These are phyloP conservation scores for Hyperoplus immaculatus DNA, from an alignment of 2,797 vertebrate species.

Conservation along the genomic window DNA sequence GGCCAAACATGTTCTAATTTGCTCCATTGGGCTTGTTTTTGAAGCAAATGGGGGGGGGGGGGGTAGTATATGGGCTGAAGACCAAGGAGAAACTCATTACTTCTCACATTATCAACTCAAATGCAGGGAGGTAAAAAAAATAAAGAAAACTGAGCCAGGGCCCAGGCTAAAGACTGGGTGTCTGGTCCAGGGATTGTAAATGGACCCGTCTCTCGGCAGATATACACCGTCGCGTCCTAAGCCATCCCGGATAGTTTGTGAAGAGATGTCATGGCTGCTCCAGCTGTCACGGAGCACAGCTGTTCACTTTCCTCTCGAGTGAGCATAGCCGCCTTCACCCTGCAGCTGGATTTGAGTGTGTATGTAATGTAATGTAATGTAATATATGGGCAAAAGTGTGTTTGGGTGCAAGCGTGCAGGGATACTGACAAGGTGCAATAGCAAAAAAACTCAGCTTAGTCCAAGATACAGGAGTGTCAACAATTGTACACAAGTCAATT, in stretches of 20 bases:
- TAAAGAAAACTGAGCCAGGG: conserved; percentile 54
- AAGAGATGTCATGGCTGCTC: conserved; percentile 87
- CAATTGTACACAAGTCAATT: conserved; percentile 55
- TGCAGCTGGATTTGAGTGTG: conserved; percentile 82
- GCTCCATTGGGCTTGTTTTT: conserved; percentile 80
- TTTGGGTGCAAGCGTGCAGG: conserved; percentile 63
- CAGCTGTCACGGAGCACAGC: conserved; percentile 93
- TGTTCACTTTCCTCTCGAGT: conserved; percentile 92
- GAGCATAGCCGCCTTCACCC: conserved; percentile 87
- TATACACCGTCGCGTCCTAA: conserved; percentile 80
- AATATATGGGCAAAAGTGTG: conserved; percentile 65
- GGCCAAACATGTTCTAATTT: conserved; percentile 82
- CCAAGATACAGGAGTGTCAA: conserved; percentile 59
- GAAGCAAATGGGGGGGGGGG: conserved; percentile 77
- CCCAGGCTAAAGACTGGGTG: conserved; percentile 66
- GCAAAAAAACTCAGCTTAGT: conserved; percentile 65
- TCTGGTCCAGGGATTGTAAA: conserved; percentile 77
- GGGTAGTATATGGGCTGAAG: conserved; percentile 81
- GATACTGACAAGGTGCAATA: conserved; percentile 87
- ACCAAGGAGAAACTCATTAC: conserved; percentile 83
- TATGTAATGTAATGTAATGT: conserved; percentile 33
- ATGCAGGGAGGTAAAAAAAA: conserved; percentile 40
- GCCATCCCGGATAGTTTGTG: conserved; percentile 85
- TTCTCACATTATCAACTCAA: conserved; percentile 80
- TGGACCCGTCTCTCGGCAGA: conserved; percentile 76